Base-by-base conservation (phyloP, 2,113 vertebrate species). In the Nesogale talazaci region DNA sequence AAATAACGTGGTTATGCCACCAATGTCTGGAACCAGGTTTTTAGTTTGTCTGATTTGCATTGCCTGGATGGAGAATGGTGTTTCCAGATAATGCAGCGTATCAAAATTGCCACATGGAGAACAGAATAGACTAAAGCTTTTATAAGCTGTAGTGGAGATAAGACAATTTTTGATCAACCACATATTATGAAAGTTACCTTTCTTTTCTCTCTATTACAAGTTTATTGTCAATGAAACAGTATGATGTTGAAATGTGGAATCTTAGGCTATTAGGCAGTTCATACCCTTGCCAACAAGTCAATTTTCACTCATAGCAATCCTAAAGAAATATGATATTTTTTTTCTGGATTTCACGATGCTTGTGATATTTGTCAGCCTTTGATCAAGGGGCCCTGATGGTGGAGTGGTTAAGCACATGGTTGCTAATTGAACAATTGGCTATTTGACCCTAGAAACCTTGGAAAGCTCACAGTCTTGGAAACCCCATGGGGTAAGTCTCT, bases 191-290 rank as follows among this genome's bases (percentile, higher is more conserved):
- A 85, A 87, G 57, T 42, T 86, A 82, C n/a, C 14, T 85, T 89
- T 72, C 46, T 91, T 16, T 90, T 94, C 29, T 52, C 46, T 76
- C 74, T 34, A 31, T 74, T 38, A 82, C 80, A 84, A 88, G 72
- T 38, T 88, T 57, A 75, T 72, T 67, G 56, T 70, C 67, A 79
- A 63, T 36, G 15, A 88, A 77, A 11, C 34, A 70, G 3, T 42
- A 56, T 36, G 19, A 3, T 59, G n/a, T 52, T 34, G 83, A 34
- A 76, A 89, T 72, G 27, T 4, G 20, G 69, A 70, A 70, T 42
- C 75, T 85, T 90, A 52, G 25, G 10, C 2, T 82, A 1, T 75
- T 29, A 83, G 34, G 14, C 16, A 76, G 74, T 38, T 85, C 82
- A 46, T 34, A 16, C 10, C 46, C 46, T 52, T 52, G 46, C 46